These are phyloP conservation scores for Gavia stellata DNA, from an alignment of 2,113 vertebrate genomes.

Conservation along the genomic window DNA sequence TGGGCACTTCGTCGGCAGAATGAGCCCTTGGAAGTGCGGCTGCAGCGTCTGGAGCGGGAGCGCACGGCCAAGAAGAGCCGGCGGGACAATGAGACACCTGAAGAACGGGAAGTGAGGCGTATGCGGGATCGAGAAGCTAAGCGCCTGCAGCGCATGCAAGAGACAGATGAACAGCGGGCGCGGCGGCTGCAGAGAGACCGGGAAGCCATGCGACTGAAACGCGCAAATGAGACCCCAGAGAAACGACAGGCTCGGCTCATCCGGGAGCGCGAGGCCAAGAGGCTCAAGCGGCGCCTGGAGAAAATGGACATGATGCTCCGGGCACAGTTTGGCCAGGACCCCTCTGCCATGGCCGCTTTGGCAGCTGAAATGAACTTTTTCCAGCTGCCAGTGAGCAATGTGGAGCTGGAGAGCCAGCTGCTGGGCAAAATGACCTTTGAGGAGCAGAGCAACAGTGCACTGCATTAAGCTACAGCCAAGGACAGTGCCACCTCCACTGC, in stretches of 20 bases:
- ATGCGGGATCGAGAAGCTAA: conserved; percentile 94
- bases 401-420: conserved; percentile 88
- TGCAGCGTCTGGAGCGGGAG: conserved; percentile 92
- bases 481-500: not conserved
- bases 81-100: conserved; percentile 87
- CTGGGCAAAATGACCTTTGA: conserved; percentile 80
- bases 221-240: conserved; percentile 93
- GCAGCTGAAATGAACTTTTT: conserved; percentile 97
- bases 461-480: conserved; percentile 55
- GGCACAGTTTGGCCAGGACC: conserved; percentile 95
- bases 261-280: conserved; percentile 92
- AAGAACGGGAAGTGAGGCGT: conserved; percentile 87
- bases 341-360: conserved; percentile 92
- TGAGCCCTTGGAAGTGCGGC: conserved; percentile 84
- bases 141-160: conserved; percentile 94
- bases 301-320: conserved; percentile 96
- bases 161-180: conserved; percentile 89
- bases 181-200: conserved; percentile 91
- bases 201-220: conserved; percentile 93
- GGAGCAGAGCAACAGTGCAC: conserved; percentile 67
- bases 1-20: conserved; percentile 92
- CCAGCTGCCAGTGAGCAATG: conserved; percentile 81
- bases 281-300: conserved; percentile 91
- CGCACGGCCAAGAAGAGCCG: conserved; percentile 95
- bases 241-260: conserved; percentile 92